Base-by-base conservation (phyloP, 2,113 vertebrate genomes). In the Oncorhynchus nerka region DNA sequence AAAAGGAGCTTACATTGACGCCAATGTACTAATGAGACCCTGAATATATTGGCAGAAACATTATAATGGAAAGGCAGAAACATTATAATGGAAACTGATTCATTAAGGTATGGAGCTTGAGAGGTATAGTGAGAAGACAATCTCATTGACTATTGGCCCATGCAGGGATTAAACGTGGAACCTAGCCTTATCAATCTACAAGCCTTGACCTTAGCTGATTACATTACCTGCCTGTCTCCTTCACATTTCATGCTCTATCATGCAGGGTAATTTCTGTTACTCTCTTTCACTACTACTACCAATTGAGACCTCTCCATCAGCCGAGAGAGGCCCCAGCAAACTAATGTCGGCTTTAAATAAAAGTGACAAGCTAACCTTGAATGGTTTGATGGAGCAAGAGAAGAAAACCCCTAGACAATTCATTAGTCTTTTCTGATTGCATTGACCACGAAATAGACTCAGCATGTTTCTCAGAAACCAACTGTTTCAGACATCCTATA, bases 261-360 rank as follows among this genome's bases (percentile, higher is more conserved):
- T 22, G 13, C 15, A 62, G 16, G 51, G 12, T 55, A 55, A 15
- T 16, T 45, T 34, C 68, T 20, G 65, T 6, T 12, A 67, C 24
- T 32, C 65, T 30, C 5, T 13, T 28, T 55, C 48, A 48, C 15
- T 62, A 68, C 64, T 67, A 49, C 19, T 64, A 68, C 65, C 19
- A 68, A 73, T 32, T 67, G 64, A 59, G 68, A 75, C 48, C 61
- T 32, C 66, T n/a, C 24, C 16, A 11, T 20, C 19, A 5, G 13
- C 51, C 45, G 28, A 49, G 15, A 19, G 9, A 68, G 64, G 28
- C 34, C 4, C 13, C 5, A n/a, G 19, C 49, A 59, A 66, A 45
- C 24, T 11, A 71, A 66, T 32, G 70, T 57, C 71, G 15, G 45
- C 34, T 70, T 59, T 71, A 71, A 72, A 64, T 72, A 72, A 79